Conservation (phyloP, 2,113 vertebrate genomes). For the Xiphophorus hellerii region DNA sequence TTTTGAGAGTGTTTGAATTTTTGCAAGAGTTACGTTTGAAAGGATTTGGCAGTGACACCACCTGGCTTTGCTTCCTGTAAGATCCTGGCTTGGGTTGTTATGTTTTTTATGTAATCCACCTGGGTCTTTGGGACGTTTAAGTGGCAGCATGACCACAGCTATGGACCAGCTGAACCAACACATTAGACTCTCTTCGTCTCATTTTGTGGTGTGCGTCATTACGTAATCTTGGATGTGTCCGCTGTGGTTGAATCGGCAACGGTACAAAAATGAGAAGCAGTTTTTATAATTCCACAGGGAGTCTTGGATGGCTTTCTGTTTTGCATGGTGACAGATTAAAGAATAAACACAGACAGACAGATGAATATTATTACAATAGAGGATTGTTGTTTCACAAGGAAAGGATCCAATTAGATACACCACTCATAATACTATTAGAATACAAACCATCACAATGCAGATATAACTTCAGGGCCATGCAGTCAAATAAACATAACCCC, state of each 20-base stretch:
- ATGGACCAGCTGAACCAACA: conserved; percentile 51
- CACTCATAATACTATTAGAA: not conserved
- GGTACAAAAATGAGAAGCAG: conserved; percentile 42
- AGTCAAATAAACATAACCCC: not conserved
- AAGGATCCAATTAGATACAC: not conserved
- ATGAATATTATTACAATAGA: not conserved
- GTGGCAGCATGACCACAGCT: conserved; percentile 49
- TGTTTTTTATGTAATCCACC: conserved; percentile 65
- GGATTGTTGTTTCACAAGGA: conserved; percentile 1
- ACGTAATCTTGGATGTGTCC: conserved; percentile 52
- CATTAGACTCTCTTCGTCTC: conserved; percentile 26
- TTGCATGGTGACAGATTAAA: not conserved
- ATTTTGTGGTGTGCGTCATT: conserved; percentile 45
- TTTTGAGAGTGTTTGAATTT: conserved; percentile 45
- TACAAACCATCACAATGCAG: not conserved
- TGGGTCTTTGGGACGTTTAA: conserved; percentile 52
- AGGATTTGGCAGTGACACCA: conserved; percentile 62
- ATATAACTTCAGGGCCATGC: not conserved
- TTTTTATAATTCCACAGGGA: conserved; percentile 2
- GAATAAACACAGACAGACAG: conserved; percentile 3
- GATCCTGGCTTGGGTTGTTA: conserved; percentile 20
- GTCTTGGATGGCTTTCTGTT: conserved; percentile 13
- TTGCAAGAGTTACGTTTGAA: conserved; percentile 54
- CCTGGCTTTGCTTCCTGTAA: conserved; percentile 61
- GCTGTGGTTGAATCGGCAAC: conserved; percentile 39